Percentiles rank a stretch among this genome's conserved stretches.
phyloP scores from a whole-genome alignment of 2,888 invertebrate genomes.

The Andrena camellia region DNA sequence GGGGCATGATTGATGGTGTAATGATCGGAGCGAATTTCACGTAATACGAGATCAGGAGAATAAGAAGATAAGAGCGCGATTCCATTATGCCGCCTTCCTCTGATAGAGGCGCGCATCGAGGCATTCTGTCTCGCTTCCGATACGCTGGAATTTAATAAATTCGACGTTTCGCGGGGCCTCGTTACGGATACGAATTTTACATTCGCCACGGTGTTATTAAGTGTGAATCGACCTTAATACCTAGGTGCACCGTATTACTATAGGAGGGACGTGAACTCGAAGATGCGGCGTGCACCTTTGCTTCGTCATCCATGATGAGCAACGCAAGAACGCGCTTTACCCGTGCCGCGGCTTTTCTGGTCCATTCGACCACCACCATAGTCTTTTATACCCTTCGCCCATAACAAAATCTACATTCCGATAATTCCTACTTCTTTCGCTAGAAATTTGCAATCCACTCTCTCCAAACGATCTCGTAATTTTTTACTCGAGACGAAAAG shows the following conservation, averaged over 20 bases:
- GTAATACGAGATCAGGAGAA: constrained; percentile 63
- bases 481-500: too few relatives aligned
- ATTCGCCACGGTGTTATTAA: constrained; percentile 61
- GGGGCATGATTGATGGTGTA: constrained; percentile 69
- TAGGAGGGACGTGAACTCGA: constrained; percentile 60
- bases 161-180: constrained; percentile 55
- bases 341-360: constrained; percentile 66
- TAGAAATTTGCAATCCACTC: too few relatives aligned
- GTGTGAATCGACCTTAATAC: constrained; percentile 71
- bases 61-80: constrained; percentile 47
- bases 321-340: constrained; percentile 76
- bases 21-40: constrained; percentile 61
- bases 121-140: constrained; percentile 40
- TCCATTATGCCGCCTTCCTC: constrained; percentile 43
- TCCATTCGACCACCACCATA: constrained; percentile 67
- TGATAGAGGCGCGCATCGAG: constrained; percentile 1
- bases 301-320: constrained; percentile 77
- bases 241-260: constrained; percentile 64
- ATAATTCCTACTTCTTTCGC: not conserved
- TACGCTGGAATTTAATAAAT: constrained; percentile 61
- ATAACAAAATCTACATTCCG: not conserved
- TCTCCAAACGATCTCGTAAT: too few relatives aligned
- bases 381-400: constrained; percentile 5
- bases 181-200: constrained; percentile 63
- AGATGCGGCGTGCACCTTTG: constrained; percentile 73